Conservation (phyloP, 2,113 vertebrate genomes). For the Pagrus major region DNA sequence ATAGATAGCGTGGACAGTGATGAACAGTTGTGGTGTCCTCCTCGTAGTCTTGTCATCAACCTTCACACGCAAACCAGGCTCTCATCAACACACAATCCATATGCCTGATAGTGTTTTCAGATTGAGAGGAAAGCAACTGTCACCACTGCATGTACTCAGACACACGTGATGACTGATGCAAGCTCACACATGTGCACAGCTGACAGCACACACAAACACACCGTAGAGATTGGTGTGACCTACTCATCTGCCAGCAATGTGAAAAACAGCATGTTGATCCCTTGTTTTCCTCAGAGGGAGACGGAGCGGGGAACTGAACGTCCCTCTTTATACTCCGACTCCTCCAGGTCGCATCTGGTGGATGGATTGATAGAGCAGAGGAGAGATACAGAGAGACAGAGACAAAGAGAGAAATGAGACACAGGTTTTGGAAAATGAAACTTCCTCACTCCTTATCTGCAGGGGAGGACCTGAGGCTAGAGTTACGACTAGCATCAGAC, state of each 20-base stretch:
- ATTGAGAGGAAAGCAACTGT: conserved; percentile 30
- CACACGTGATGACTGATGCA: conserved; percentile 16
- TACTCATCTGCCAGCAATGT: conserved; percentile 46
- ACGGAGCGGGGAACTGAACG: conserved; percentile 65
- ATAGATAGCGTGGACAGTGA: conserved; percentile 29
- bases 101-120: conserved; percentile 22
- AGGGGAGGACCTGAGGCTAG: conserved; percentile 34
- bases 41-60: conserved; percentile 18
- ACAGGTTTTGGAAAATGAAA: conserved; percentile 52
- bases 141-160: conserved; percentile 6
- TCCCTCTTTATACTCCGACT: conserved; percentile 63
- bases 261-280: conserved; percentile 60
- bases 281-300: conserved; percentile 60
- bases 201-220: conserved; percentile 35
- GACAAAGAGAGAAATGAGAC: conserved; percentile 34
- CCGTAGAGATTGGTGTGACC: conserved; percentile 18
- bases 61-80: conserved; percentile 1
- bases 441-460: conserved; percentile 35
- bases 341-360: conserved; percentile 78
- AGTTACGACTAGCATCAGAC: conserved; percentile 51
- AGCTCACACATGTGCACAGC: conserved; percentile 29
- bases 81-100: conserved; percentile 9
- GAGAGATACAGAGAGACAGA: conserved; percentile 33
- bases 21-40: conserved; percentile 18
- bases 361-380: conserved; percentile 68